Evolutionary conservation across 2,113 vertebrate species (phyloP), one percentile per base, ranked within the genome.

Genomic region (Cyprinodon variegatus): DNA sequence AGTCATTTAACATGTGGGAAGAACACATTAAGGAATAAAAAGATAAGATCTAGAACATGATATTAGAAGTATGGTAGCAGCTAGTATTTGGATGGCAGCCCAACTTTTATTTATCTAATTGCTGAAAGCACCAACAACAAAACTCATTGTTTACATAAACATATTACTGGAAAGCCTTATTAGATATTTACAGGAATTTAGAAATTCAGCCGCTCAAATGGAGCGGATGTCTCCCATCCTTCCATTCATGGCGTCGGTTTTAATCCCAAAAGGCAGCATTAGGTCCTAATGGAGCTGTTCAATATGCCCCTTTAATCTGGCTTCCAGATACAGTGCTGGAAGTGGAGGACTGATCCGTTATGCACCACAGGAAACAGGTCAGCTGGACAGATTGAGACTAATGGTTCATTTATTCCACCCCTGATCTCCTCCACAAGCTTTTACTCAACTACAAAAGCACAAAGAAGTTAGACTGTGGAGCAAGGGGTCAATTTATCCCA

Each of bases 241-340:
- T 61, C 37, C 17, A 73, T 70, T 72, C 80, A 68, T 10, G 43
- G 36, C 36, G 41, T 60, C 3, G 2, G 13, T 37, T 57, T 37
- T 78, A 83, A 89, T 86, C 75, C 77, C 70, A 68, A 88, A 75
- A 29, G 77, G 39, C 64, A 46, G 70, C 48, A 76, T 76, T 83
- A 73, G 87, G 81, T 76, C 68, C 74, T 83, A 89, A 88, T 87
- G 78, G 53, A 83, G 71, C 50, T 0, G 39, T 74, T 86, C 76
- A 86, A 73, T 61, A 68, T 20, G 72, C 45, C 61, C 50, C 64
- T 74, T 77, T 77, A 81, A 75, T 69, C 72, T 59, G 70, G 12
- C 59, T 82, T 74, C 50, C 72, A 69, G 15, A 70, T 68, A n/a
- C 43, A 61, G 79, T 3, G 22, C 0, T 7, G 63, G 22, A 79